A percentile compares a stretch with the other conserved stretches of the same genome.
phyloP scores from a whole-genome alignment of 2,113 vertebrate genomes.

The Eclectus roratus region DNA sequence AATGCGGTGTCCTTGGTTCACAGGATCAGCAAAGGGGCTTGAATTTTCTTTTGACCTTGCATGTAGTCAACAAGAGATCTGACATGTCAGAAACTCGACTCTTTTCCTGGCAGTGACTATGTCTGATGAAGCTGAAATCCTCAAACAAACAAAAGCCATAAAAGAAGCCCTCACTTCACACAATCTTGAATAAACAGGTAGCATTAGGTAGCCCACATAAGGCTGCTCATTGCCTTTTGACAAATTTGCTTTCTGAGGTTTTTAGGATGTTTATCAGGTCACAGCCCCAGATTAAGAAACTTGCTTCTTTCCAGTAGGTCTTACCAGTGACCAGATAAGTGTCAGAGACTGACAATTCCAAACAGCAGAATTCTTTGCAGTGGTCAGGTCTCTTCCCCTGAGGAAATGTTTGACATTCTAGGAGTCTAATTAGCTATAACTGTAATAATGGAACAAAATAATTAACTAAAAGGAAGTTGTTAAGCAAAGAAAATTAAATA shows the following conservation, averaged over 20 bases:
- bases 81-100: neutral
- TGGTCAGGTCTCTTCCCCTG: neutral
- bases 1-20: neutral
- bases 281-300: neutral
- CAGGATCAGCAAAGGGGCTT: slow-evolving; percentile 40
- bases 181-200: slow-evolving; percentile 30
- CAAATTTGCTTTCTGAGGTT: neutral
- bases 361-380: neutral
- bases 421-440: neutral
- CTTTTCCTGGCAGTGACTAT: slow-evolving; percentile 4
- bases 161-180: slow-evolving; percentile 3
- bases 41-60: slow-evolving; percentile 42
- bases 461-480: neutral
- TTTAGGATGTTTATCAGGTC: neutral
- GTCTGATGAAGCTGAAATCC: slow-evolving; percentile 26
- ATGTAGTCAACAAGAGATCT: slow-evolving; percentile 19
- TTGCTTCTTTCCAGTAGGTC: neutral
- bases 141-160: slow-evolving; percentile 32
- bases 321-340: neutral
- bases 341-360: neutral
- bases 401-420: neutral
- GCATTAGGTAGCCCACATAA: slow-evolving; percentile 12
- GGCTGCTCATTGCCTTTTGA: slow-evolving; percentile 20
- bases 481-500: neutral
- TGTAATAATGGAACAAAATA: neutral